Evolutionary conservation across 2,888 invertebrate species (phyloP).

Genomic region (Peribatodes rhomboidaria): DNA sequence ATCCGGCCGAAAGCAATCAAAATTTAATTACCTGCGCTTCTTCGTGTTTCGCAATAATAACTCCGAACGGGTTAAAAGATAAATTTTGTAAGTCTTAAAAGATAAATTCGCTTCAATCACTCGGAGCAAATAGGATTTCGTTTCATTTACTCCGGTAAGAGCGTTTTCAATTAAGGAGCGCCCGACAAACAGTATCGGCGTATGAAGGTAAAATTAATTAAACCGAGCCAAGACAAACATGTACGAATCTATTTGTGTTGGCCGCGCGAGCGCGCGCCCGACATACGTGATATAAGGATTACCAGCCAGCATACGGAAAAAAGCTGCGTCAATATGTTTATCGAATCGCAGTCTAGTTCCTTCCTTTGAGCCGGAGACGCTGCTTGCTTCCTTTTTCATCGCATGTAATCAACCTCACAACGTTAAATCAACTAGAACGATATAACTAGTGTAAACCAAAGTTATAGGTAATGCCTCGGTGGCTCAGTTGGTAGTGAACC

Average conservation of each 20-base stretch:
- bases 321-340: constrained; percentile 42
- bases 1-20: constrained; percentile 77
- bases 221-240: constrained; percentile 85
- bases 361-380: constrained; percentile 14
- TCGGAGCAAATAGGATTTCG: constrained; percentile 84
- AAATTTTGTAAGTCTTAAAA: constrained; percentile 83
- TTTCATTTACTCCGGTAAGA: constrained; percentile 84
- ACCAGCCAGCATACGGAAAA: constrained; percentile 51
- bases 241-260: constrained; percentile 82
- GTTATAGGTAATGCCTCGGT: too few species aligned
- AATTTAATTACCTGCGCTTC: constrained; percentile 79
- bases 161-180: constrained; percentile 85
- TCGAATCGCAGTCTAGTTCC: constrained; percentile 36
- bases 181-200: constrained; percentile 85
- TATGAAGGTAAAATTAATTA: constrained; percentile 87
- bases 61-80: constrained; percentile 72
- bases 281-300: constrained; percentile 58
- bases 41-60: constrained; percentile 64
- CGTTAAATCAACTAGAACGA: neutral
- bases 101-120: constrained; percentile 85
- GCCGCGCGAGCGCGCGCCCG: constrained; percentile 61
- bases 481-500: too few species aligned
- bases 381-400: constrained; percentile 1
- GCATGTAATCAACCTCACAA: neutral
- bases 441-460: too few species aligned